Base-by-base conservation (phyloP, 2,797 vertebrate species). In the Passerculus sandwichensis region DNA sequence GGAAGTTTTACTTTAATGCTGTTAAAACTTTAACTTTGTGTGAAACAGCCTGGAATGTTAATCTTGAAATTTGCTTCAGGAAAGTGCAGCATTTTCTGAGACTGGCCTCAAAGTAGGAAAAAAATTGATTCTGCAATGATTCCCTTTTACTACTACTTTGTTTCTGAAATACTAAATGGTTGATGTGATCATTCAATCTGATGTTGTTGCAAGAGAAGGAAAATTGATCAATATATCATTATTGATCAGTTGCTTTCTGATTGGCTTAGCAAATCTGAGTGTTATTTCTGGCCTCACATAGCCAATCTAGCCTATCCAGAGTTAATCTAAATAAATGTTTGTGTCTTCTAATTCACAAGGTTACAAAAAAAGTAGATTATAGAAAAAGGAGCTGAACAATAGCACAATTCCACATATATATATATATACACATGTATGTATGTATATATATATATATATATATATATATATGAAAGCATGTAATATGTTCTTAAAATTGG, bases 141-240 rank as follows among this genome's bases (percentile, higher is more conserved):
- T 48, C 25, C 32, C 25, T 90, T 95, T 92, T 92, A 84, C 88
- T 77, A 10, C 60, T 83, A 57, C 18, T 92, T 94, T 95, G 51
- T 82, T 94, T 91, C 83, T 84, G 36, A 66, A 84, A 56, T 64
- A 84, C 70, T 95, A 90, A 96, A 92, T 71, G 59, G 82, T 88
- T 94, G 89, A 89, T 25, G 45, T 64, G 79, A 86, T 88, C 44
- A 85, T 83, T 93, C 79, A 74, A 53, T 42, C 59, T 84, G 79
- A 78, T 91, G 82, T 65, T 95, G 62, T 70, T 96, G 89, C 73
- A 76, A 84, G 59, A 91, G 66, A 90, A 81, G 34, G 62, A 86
- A 93, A 95, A 94, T 94, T 88, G 94, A 91, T 97, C 89, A 91
- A 93, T 97, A 81, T 79, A 94, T 97, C 96, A 88, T 92, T 96